Conservation (phyloP, 2,113 vertebrate genomes). For the Indri indri region DNA sequence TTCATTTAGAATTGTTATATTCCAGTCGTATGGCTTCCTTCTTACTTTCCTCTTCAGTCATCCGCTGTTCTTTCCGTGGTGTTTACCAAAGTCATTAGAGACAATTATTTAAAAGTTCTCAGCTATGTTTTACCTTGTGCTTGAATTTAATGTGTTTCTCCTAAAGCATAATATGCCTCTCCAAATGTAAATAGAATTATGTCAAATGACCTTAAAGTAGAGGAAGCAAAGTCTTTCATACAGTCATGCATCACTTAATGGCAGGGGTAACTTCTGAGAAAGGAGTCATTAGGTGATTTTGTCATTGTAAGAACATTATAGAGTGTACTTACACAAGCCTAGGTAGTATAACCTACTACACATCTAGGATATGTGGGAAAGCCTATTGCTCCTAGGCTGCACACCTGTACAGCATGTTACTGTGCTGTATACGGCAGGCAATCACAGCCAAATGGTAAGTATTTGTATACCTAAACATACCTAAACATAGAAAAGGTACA, state of each 20-base stretch:
- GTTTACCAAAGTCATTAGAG: neutral
- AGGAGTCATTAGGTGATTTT: too few relatives aligned
- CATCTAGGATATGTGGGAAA: too few relatives aligned
- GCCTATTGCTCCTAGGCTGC: too few relatives aligned
- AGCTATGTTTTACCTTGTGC: neutral
- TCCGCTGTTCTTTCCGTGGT: conserved; percentile 29
- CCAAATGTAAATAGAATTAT: neutral
- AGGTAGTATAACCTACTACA: too few relatives aligned
- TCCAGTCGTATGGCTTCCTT: neutral
- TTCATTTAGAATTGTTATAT: fast-evolving
- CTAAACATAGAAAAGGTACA: neutral
- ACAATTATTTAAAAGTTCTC: neutral
- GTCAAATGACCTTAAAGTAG: neutral
- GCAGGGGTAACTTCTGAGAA: too few relatives aligned
- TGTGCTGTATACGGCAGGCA: neutral
- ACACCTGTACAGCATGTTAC: neutral
- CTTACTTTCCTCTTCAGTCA: conserved; percentile 25
- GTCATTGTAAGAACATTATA: too few relatives aligned
- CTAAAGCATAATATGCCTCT: neutral
- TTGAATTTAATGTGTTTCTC: neutral
- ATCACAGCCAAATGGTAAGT: neutral
- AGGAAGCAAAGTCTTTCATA: neutral
- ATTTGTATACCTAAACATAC: neutral
- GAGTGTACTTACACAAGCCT: too few relatives aligned
- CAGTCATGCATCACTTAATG: neutral